Base-by-base conservation (phyloP, 1,140 invertebrate species). In the Drosophila biarmipes region DNA sequence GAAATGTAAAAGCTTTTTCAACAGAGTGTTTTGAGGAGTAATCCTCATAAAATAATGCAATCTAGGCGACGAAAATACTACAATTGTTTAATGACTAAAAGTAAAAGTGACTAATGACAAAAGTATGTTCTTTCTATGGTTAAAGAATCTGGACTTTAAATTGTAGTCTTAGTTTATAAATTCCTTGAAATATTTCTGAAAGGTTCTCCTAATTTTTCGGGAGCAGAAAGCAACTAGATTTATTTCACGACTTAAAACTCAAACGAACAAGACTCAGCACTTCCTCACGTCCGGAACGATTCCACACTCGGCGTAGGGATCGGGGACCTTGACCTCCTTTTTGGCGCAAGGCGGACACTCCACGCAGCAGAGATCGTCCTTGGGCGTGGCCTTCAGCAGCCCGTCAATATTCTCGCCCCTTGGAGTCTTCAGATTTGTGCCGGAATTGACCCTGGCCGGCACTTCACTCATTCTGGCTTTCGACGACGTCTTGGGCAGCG, bases 301-400 rank as follows among this genome's bases (percentile, higher is more conserved):
- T 55, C 90, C 89, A 38, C 91, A 92, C 54, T 90, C 87, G 8
- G 59, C 64, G 37, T 51, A 76, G 0, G 84, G 43, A 55, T 87
- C 82, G 2, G 43, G 27, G 5, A 21, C 42, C 69, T 86, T 69
- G 17, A 53, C 48, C 43, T 78, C 72, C 61, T 90, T 90, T 19
- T 76, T 78, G 49, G 90, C 76, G 54, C 91, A 78, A 0, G 91
- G 81, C 8, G 91, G 91, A 37, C 91, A 92, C 61, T 92, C 91
- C 19, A 90, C 75, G 48, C 91, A 90, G 38, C 73, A 82, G 21
- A 91, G 61, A 66, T 91, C 79, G 52, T 91, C 80, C 43, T 91
- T 91, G 3, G 80, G 64, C 4, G 90, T 86, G 37, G 72, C 78
- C 19, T 90, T 76, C 2, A 90, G 58, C 1, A 92, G 53, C 0